A percentile compares a stretch with the other conserved stretches of the same genome.
Evolutionary conservation across 1,140 invertebrate species (phyloP).

Genomic region (Eumaeus atala): DNA sequence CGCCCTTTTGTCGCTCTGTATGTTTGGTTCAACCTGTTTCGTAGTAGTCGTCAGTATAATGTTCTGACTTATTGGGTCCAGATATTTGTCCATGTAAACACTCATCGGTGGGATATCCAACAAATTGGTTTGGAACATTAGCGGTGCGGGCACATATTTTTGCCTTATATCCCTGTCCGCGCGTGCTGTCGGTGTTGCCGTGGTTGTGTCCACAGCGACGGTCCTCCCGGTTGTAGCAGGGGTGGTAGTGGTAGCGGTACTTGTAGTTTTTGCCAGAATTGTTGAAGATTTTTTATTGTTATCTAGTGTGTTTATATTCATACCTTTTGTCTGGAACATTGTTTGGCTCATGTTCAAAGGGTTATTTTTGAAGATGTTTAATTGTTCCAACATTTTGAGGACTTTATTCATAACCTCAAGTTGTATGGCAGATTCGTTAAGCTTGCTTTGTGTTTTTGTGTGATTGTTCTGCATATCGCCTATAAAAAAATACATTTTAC

Average conservation of each 20-base stretch:
- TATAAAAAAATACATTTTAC: too few relatives aligned
- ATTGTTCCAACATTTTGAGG: constrained; percentile 46
- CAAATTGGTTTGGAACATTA: constrained; percentile 54
- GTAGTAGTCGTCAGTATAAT: constrained; percentile 38
- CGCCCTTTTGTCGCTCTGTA: too few relatives aligned
- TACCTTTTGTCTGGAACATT: neutral
- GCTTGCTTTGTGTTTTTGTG: too few relatives aligned
- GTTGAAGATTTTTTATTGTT: neutral
- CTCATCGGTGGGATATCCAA: constrained; percentile 48
- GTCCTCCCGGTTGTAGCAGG: too few relatives aligned
- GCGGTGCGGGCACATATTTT: constrained; percentile 14
- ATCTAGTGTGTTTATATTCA: neutral
- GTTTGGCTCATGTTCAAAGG: neutral
- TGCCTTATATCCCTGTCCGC: neutral
- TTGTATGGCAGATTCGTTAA: neutral
- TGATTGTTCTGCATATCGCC: too few relatives aligned
- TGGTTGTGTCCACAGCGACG: too few relatives aligned
- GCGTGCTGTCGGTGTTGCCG: neutral
- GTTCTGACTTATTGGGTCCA: constrained; percentile 42
- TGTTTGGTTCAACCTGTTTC: neutral
- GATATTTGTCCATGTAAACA: constrained; percentile 36
- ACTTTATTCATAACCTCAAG: constrained; percentile 31
- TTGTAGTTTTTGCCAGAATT: neutral
- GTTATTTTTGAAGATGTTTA: constrained; percentile 29
- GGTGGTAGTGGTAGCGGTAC: too few relatives aligned